phyloP scores from a whole-genome alignment of 2,113 vertebrate genomes.

The Neotoma lepida region DNA sequence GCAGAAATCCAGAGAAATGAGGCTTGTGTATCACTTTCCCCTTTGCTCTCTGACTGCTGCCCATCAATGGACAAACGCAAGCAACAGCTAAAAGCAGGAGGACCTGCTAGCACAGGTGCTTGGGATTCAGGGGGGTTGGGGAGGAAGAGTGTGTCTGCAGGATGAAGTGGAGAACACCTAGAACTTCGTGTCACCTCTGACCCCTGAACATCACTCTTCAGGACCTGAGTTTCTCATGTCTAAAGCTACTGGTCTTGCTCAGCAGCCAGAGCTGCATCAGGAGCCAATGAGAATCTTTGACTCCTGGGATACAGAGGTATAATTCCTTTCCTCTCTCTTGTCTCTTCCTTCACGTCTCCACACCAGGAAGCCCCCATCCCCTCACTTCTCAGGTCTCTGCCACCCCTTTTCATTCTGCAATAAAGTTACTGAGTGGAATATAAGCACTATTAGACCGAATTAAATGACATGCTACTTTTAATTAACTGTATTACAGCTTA shows the following conservation, averaged over 20 bases:
- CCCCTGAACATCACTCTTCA: neutral
- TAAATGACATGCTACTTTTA: neutral
- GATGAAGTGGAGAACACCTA: neutral
- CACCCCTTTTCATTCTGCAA: neutral
- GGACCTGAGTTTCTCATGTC: neutral
- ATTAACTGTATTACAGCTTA: neutral
- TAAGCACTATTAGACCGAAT: neutral
- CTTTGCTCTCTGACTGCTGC: neutral
- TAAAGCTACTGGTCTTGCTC: neutral
- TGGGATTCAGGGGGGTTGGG: neutral
- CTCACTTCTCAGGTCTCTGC: neutral
- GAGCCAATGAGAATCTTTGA: neutral
- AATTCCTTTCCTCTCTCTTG: neutral
- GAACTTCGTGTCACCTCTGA: neutral
- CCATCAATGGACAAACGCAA: neutral
- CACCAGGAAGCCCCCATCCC: neutral
- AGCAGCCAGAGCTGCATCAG: rapidly evolving
- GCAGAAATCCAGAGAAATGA: neutral
- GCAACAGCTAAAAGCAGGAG: neutral
- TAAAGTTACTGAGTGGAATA: neutral
- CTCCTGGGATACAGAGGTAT: neutral
- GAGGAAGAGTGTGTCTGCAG: neutral
- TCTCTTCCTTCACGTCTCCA: neutral
- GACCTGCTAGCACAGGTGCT: neutral
- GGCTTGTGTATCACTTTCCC: too few species aligned